Evolutionary conservation across 2,113 vertebrate genomes (phyloP), one percentile per base, ranked within the genome.

Genomic region (Triplophysa dalaica): DNA sequence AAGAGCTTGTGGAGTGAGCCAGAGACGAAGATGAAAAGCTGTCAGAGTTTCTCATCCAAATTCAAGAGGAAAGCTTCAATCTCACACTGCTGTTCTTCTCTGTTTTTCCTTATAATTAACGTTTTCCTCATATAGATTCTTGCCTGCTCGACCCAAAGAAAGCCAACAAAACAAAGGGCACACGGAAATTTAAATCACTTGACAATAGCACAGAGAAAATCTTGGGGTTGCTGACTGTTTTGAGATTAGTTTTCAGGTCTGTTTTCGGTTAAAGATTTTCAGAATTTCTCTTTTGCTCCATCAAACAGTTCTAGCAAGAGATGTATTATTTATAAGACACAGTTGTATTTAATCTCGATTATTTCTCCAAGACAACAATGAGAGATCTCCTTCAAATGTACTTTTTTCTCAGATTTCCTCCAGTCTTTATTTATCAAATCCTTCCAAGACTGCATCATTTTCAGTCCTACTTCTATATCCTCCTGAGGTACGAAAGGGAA

Each of bases 1-100:
- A 77, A 77, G 62, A 19, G 26, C 14, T 38, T 26, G 62, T 48
- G 64, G 62, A 45, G 62, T 52, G 50, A 77, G 75, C 75, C 48
- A 64, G 75, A 77, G 61, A 77, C 24, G 12, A 77, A 77, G 75
- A 77, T 77, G 45, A 77, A 77, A 77, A 77, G 75, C 75, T 65
- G 75, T 77, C 75, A 77, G 29, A 65, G 26, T 66, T 54, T 77
- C 62, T 54, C 62, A 65, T 77, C 60, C 62, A 77, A 77, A 77
- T 77, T 66, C 75, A 65, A 54, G 26, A 65, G 62, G 62, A 77
- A 66, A 38, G 75, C 61, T 65, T 66, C 26, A 8, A 38, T 65
- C 62, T 77, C 24, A 16, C 61, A 65, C 12, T 1, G 62, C 45
- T 65, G 26, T 38, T 76, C 17, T 64, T 64, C 26, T 22, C 45